Evolutionary conservation across 2,797 vertebrate genomes (phyloP), one percentile per base, ranked within the genome.

Genomic region (Agapornis canus): DNA sequence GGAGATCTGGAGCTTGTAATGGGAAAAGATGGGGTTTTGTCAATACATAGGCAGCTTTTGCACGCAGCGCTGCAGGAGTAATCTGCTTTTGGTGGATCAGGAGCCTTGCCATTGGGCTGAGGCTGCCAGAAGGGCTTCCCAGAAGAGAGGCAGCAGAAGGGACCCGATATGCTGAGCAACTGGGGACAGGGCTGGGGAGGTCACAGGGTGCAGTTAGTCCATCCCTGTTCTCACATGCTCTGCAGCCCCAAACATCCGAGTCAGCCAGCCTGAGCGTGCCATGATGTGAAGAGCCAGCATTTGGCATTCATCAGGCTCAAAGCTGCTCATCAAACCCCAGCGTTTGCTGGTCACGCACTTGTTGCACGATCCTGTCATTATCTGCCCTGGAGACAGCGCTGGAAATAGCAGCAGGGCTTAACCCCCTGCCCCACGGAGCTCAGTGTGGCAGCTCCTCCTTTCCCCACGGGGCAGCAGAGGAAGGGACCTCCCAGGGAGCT

Each of bases 71-170:
- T n/a, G 59, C 60, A 68, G 61, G 57, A 92, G 83, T 89, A 86
- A 94, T 83, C 83, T 81, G 72, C 73, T 90, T 94, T 75, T 43
- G 12, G n/a, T 56, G 64, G 79, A 47, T 84, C 82, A 56, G 72
- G 79, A 83, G 14, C 37, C 59, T 73, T 2, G 3, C 82, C 12
- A 11, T 49, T 1, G 3, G 80, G 7, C 39, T 9, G 52, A 52
- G 57, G 26, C 51, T 77, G 51, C 31, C 1, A 6, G 60, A 39
- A 66, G 32, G 48, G 6, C 49, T 64, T 52, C 48, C 45, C 52
- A 40, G 48, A 14, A 27, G 39, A 43, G 40, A 49, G 21, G 40
- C 47, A 27, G 49, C 70, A 57, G 43, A 23, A 51, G 81, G 21
- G 21, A 43, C 22, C 12, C 25, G 83, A 8, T 20, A 18, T 20